Evolutionary conservation across 2,888 invertebrate genomes (phyloP), one percentile per base, ranked within the genome.

Genomic region (Calameuta filiformis): DNA sequence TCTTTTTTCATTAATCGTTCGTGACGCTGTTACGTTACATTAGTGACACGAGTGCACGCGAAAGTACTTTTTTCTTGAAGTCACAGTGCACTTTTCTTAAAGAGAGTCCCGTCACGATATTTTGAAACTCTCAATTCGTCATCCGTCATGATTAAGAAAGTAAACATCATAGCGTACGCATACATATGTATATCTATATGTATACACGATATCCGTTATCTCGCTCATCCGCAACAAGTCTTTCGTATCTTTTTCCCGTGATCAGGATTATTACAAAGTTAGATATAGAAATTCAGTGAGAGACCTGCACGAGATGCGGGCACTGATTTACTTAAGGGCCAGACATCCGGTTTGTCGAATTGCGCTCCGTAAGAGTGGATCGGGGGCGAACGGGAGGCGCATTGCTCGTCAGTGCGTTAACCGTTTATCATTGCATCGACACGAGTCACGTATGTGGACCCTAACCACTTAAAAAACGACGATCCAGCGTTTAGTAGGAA

Each of bases 261-360:
- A 56, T 56, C 23, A 9, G 9, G 23, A 56, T 56, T 56, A 56
- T 56, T 23, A 56, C 9, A 23, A 56, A 56, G 9, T 56, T 9
- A 23, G 23, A 23, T 56, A 56, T 56, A 56, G 56, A 23, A 9
- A 56, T 56, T 56, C 9, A 56, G 56, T 23, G 23, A 56, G 56
- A 56, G 23, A 56, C 56, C 23, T 56, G 89, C 87, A 88, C 86
- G 87, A 88, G 89, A 91, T 90, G 89, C 90, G 90, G 90, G 90
- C 88, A 88, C 86, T 91, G 90, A 91, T 91, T 91, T 89, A 89
- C 89, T 89, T 89, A 88, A 90, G 89, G 87, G 90, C 89, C 88
- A 90, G 89, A 91, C 91, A 91, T 91, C 91, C 91, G 91, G 91
- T 90, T 89, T 86, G 89, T 88, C 89, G 87, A 89, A 89, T 89